Evolutionary conservation across 2,888 invertebrate genomes (phyloP), one percentile per base, ranked within the genome.

Genomic region (Latrodectus hesperus): DNA sequence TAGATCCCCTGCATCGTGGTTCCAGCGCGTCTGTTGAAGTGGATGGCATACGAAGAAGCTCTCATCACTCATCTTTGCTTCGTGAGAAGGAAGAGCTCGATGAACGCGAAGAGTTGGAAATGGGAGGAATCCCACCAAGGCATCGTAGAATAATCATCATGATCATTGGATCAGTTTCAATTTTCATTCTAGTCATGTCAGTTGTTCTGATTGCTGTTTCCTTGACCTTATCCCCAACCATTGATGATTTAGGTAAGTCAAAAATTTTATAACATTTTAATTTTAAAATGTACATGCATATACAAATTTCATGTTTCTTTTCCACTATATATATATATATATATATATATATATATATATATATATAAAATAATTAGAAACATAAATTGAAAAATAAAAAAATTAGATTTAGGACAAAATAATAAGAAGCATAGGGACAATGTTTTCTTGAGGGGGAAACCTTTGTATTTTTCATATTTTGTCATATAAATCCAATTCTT

Each of bases 171-270:
- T 89, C 87, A 10, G 84, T 87, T 5, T 89, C 84, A 55, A 75
- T 86, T 73, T 89, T 89, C 80, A 89, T 89, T 11, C 77, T 89
- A 55, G 76, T 84, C 14, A 89, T 85, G 78, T 85, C 85, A 0
- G 87, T 89, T 3, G 83, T 87, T 52, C 80, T 89, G 22, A 85
- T 89, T 17, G 87, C 89, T 8, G 89, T 89, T 3, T 85, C 86
- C 12, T 64, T 89, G 67, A 87, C 89, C 52, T 72, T 89, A 14
- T 89, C 89, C 2, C 89, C 86, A 4, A 89, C 84, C 38, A 89
- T 89, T 67, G 89, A 89, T 55, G 86, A 89, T 60, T 68, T 89
- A 80, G 89, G 89, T 87, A 65, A 89, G 89, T 84, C 10, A 60
- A 60, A 16, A 60, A 10, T 60, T 6, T 38, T 38, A 38, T 60